phyloP scores from a whole-genome alignment of 1,140 invertebrate genomes.

The Andricus grossulariae region DNA sequence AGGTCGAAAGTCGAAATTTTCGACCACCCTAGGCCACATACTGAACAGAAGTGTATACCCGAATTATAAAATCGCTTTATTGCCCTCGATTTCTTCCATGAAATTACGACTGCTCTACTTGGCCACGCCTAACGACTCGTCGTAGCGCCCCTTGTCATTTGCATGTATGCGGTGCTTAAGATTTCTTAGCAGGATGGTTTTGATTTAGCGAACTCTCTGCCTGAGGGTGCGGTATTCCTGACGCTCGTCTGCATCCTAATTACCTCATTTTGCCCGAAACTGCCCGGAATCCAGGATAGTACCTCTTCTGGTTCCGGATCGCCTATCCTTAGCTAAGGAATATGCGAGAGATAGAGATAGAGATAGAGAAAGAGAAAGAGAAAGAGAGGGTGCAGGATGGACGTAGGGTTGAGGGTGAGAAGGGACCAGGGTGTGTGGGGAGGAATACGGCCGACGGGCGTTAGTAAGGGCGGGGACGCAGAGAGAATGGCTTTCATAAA shows the following conservation, averaged over 20 bases:
- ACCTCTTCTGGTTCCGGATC: conserved; percentile 47
- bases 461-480: conserved; percentile 42
- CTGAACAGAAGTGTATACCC: too few species aligned
- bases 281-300: conserved; percentile 67
- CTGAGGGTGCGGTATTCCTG: conserved; percentile 46
- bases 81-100: too few species aligned
- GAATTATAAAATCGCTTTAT: too few species aligned
- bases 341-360: conserved; percentile 34
- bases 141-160: conserved; percentile 61
- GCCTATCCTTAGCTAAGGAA: conserved; percentile 43
- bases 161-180: conserved; percentile 65
- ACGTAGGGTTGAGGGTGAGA: conserved; percentile 28
- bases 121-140: conserved; percentile 48
- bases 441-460: conserved; percentile 28
- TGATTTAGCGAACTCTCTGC: conserved; percentile 62
- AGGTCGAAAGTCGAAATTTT: too few species aligned
- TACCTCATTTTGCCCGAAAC: conserved; percentile 73
- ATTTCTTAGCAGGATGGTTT: conserved; percentile 70
- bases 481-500: conserved; percentile 72
- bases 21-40: too few species aligned
- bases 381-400: conserved; percentile 32
- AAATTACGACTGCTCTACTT: too few species aligned
- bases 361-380: conserved; percentile 37
- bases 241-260: conserved; percentile 73
- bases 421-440: conserved; percentile 31